Base-by-base conservation (phyloP, 2,888 invertebrate genomes). In the Lasius fuliginosus region DNA sequence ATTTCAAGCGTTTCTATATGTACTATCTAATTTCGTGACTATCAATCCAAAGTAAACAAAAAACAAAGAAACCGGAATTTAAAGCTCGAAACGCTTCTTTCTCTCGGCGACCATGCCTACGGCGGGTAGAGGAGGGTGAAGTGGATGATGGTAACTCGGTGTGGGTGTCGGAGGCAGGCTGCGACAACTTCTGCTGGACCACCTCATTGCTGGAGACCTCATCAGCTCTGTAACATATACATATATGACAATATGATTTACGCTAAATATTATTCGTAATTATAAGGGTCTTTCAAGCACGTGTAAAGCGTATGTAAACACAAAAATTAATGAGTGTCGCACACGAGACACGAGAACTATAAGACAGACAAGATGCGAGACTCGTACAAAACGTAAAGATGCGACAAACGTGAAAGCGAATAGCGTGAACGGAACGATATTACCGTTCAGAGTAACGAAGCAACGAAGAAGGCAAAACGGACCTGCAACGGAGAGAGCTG, bases 51-150 rank as follows among this genome's bases (percentile, higher is more conserved):
- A 36, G 23, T 3, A 33, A 12, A 69, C n/a, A 23, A 58, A 60
- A n/a, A 53, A 49, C 18, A 5, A 79, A 36, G 33, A 6, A 11
- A 27, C 3, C 8, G 36, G 58, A 64, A 49, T 65, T 90, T 94
- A 96, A 89, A 96, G 95, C 95, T 97, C 97, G 95, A 97, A 97
- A 94, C 96, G 96, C 95, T 97, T 97, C 95, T 96, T 96, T 94
- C 97, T 96, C 95, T 97, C 97, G 93, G 97, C 97, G 95, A 97
- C 97, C 96, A 97, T 96, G 95, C 97, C 97, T 95, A 96, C 96
- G 92, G 96, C 96, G 94, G 96, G 96, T 88, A 94, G 92, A 92
- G 94, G 94, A 90, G 94, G 93, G 92, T 93, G 93, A 91, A 93
- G 93, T 88, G 92, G 91, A 87, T 92, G 89, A 82, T 90, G 91